These are phyloP conservation scores for Clarias laeviceps DNA, from an alignment of 2,797 vertebrate species.

Conservation along the genomic window DNA sequence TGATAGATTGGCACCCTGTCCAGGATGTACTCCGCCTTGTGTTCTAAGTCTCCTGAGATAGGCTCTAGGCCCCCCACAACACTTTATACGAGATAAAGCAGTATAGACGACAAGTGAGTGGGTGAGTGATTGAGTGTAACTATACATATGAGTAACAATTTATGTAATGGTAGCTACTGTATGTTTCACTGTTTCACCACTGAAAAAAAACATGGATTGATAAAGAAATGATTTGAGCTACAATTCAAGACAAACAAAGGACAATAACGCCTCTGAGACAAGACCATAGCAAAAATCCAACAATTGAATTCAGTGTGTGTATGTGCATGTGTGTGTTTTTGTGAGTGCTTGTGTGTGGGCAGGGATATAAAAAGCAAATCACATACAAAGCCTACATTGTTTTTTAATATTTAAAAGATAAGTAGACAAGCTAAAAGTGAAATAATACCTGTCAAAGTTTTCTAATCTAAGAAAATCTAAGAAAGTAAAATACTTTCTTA, in stretches of 20 bases:
- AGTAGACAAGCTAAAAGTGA: background rate
- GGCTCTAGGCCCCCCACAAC: too few relatives aligned
- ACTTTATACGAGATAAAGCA: too few relatives aligned
- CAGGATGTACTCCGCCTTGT: too few relatives aligned
- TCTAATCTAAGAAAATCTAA: background rate
- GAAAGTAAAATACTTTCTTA: background rate
- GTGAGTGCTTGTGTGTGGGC: background rate
- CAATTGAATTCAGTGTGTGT: background rate
- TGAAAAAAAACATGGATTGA: background rate
- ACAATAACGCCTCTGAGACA: conserved; percentile 25
- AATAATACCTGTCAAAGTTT: conserved; percentile 19
- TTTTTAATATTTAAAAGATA: background rate
- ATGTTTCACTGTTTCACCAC: background rate
- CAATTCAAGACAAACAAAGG: background rate
- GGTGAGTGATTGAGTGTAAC: too few relatives aligned
- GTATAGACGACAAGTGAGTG: too few relatives aligned
- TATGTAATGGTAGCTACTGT: background rate
- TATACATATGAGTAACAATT: background rate
- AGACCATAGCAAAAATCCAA: background rate
- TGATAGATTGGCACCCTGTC: too few relatives aligned
- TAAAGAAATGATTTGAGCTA: background rate
- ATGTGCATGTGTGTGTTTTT: background rate
- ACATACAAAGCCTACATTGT: background rate
- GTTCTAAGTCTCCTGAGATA: too few relatives aligned
- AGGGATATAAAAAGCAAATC: background rate